These are phyloP conservation scores for Eciton burchellii DNA, from an alignment of 1,140 invertebrate species.

Conservation along the genomic window DNA sequence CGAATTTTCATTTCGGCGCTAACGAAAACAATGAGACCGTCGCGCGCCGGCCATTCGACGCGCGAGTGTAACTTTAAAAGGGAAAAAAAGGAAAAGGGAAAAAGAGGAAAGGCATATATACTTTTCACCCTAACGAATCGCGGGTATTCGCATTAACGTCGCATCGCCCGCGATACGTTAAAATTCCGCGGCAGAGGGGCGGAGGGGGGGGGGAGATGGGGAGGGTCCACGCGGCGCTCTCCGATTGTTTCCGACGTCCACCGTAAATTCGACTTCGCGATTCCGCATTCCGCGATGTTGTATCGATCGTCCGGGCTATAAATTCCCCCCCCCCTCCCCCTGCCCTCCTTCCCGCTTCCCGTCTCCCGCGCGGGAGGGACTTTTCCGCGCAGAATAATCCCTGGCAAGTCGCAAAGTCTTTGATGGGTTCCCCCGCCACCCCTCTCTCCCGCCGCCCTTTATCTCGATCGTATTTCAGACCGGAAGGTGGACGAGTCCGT, in stretches of 20 bases:
- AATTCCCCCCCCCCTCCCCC: no score
- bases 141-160: conserved; percentile 31
- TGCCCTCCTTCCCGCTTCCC: no score
- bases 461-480: conserved; percentile 56
- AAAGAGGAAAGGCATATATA: conserved; percentile 26
- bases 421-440: conserved; percentile 50
- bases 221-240: background rate
- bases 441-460: no score
- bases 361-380: background rate
- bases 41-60: conserved; percentile 33
- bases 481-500: conserved; percentile 24
- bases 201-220: no score
- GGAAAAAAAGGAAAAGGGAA: conserved; percentile 10
- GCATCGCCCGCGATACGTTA: background rate
- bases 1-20: conserved; percentile 55
- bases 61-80: conserved; percentile 5
- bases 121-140: conserved; percentile 1
- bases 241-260: conserved; percentile 37
- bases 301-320: conserved; percentile 31
- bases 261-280: conserved; percentile 33
- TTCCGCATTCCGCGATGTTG: conserved; percentile 21
- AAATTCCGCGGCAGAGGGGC: no score
- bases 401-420: conserved; percentile 57
- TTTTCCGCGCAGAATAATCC: conserved; percentile 46
- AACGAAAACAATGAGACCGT: conserved; percentile 41